Percentiles rank a stretch among this genome's conserved stretches.
These are phyloP conservation scores for Myripristis jacobus DNA, from an alignment of 2,797 vertebrate species.

Conservation along the genomic window DNA sequence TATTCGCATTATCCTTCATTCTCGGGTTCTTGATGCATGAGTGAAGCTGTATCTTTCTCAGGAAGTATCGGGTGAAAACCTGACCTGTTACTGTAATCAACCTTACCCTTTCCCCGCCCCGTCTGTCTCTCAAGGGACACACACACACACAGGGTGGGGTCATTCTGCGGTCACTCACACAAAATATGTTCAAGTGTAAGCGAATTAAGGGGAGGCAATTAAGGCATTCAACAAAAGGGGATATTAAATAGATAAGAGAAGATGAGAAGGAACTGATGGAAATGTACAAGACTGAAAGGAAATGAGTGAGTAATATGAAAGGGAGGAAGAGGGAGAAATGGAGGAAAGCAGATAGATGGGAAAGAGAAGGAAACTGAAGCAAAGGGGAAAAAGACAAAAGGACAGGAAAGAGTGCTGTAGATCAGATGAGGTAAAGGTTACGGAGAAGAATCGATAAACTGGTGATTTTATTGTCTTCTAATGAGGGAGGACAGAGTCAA, in stretches of 20 bases:
- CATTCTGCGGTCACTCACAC: constrained; percentile 27
- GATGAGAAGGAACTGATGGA: constrained; percentile 1
- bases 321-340: neutral
- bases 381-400: neutral
- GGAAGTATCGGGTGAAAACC: neutral
- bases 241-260: constrained; percentile 11
- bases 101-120: neutral
- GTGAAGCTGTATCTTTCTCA: neutral
- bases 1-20: neutral
- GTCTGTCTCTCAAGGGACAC: neutral
- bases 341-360: too few relatives aligned
- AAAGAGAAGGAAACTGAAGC: constrained; percentile 20
- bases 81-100: constrained; percentile 27
- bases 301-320: neutral
- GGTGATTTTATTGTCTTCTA: constrained; percentile 64
- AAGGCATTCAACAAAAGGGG: neutral
- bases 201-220: neutral
- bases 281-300: constrained; percentile 3
- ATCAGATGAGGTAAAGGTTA: constrained; percentile 67
- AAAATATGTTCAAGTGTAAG: constrained; percentile 15
- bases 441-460: constrained; percentile 61
- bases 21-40: neutral
- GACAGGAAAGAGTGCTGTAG: constrained; percentile 43
- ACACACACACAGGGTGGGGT: constrained; percentile 5
- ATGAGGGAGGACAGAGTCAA: constrained; percentile 70